Base-by-base conservation (phyloP, 2,888 invertebrate species). In the Temnothorax ravouxi region DNA sequence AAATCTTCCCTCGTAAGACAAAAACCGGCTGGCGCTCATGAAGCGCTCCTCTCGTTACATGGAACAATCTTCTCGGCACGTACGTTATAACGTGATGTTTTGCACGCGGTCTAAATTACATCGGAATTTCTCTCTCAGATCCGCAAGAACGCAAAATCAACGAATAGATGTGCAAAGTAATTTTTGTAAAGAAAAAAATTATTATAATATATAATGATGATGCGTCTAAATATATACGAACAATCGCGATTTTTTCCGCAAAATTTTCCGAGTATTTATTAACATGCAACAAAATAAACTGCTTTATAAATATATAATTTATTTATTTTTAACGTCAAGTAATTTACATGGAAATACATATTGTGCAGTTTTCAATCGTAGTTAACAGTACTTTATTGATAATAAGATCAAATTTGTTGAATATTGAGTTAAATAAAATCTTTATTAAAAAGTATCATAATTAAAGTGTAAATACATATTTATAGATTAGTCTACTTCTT, bases 41-140 rank as follows among this genome's bases (percentile, higher is more conserved):
- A 89, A 83, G 81, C 82, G 81, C 82, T 61, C 81, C 67, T 76
- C 89, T 90, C 90, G 90, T 90, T 90, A 90, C 77, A 84, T 81
- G 84, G 83, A 72, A 74, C 81, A 86, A 87, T 76, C 81, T 67
- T 64, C 82, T 38, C 69, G 71, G 64, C 81, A 83, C 71, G 80
- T 74, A 79, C 88, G 72, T 77, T 86, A 81, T 88, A 89, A 89
- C 82, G 75, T 80, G 88, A 86, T 89, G 89, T 88, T 89, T 89
- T 89, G 86, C 83, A 76, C 85, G 66, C 90, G 80, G 86, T 84
- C 85, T 83, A 87, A 89, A 89, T 89, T 89, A 86, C 86, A 71
- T 85, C 88, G 80, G 84, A 59, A 80, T 80, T 80, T 72, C 79
- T 80, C 74, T 59, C 74, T 59, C 79, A 52, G 41, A 44, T 79